Conservation (phyloP, 2,888 invertebrate species). For the Tinea trinotella region DNA sequence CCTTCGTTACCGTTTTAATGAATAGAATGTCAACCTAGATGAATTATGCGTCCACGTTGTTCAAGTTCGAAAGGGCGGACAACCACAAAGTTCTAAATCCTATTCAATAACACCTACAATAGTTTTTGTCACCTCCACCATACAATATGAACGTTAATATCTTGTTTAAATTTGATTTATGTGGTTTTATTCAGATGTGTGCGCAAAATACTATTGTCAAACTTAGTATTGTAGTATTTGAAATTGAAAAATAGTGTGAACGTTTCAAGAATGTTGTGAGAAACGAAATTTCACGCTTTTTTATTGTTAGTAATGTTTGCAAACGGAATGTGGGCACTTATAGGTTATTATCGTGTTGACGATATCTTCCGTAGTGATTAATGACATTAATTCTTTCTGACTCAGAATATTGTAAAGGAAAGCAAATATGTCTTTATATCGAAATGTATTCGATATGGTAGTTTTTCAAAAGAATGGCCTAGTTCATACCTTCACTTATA, state of each 20-base stretch:
- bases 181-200: constrained; percentile 31
- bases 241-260: constrained; percentile 46
- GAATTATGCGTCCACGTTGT: constrained; percentile 20
- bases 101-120: constrained; percentile 47
- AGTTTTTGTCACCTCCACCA: constrained; percentile 49
- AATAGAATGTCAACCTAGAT: constrained; percentile 33
- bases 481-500: no score
- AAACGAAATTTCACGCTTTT: constrained; percentile 46
- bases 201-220: not conserved
- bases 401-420: no score
- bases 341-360: constrained; percentile 39
- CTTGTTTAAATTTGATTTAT: constrained; percentile 65
- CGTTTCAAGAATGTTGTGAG: constrained; percentile 32
- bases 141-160: constrained; percentile 32
- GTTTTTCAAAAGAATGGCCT: no score
- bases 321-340: constrained; percentile 63
- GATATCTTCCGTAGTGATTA: constrained; percentile 6
- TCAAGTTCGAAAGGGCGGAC: constrained; percentile 34
- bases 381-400: no score
- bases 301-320: constrained; percentile 37
- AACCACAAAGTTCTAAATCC: constrained; percentile 41
- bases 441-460: no score
- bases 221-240: not conserved
- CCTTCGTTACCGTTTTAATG: constrained; percentile 22
- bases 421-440: no score